These are phyloP conservation scores for Cyclura pinguis DNA, from an alignment of 2,797 vertebrate genomes.

Conservation along the genomic window DNA sequence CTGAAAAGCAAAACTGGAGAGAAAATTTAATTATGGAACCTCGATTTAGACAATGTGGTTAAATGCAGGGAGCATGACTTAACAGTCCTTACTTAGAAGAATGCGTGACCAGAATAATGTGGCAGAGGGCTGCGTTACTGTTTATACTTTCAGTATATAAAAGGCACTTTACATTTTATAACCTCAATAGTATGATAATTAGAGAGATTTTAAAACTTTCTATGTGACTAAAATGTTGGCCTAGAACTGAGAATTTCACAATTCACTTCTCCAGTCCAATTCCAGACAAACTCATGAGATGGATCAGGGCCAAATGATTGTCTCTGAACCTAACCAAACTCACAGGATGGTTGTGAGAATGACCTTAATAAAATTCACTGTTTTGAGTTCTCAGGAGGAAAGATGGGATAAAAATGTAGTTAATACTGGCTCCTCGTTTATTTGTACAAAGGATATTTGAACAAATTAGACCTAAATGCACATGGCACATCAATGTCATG, in stretches of 20 bases:
- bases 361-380: neutral
- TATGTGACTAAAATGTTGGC: neutral
- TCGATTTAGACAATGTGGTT: slow-evolving; percentile 26
- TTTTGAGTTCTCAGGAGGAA: neutral
- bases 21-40: slow-evolving; percentile 48
- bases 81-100: slow-evolving; percentile 36
- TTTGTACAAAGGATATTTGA: neutral
- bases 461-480: neutral
- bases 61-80: slow-evolving; percentile 11
- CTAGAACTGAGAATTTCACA: neutral
- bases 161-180: neutral
- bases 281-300: neutral
- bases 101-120: slow-evolving; percentile 6
- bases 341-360: neutral
- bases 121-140: neutral
- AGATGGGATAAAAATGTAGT: neutral
- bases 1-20: slow-evolving; percentile 39
- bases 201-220: neutral
- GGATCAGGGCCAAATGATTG: neutral
- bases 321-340: neutral
- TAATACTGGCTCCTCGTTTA: neutral
- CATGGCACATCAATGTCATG: neutral
- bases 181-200: neutral
- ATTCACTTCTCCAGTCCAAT: neutral
- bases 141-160: neutral